Evolutionary conservation across 2,797 vertebrate genomes (phyloP).

Genomic region (Artibeus jamaicensis): DNA sequence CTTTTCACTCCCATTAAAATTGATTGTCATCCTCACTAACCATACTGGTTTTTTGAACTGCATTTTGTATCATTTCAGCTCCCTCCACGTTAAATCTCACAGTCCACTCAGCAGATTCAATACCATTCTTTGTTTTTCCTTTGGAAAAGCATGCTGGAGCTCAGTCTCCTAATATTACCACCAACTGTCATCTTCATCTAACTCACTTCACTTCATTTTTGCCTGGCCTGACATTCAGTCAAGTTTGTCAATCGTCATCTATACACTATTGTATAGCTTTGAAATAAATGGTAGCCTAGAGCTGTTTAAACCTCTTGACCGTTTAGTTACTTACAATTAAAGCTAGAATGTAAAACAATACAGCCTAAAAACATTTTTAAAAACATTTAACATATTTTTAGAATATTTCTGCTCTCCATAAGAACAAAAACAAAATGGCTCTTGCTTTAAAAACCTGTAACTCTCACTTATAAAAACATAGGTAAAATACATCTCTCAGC

Average conservation of each 20-base stretch:
- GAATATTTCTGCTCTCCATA: slow-evolving; percentile 12
- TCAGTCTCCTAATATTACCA: neutral
- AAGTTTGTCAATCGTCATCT: neutral
- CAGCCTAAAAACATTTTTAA: neutral
- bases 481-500: neutral
- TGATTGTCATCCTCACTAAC: neutral
- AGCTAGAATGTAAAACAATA: neutral
- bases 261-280: neutral
- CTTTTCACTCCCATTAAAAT: neutral
- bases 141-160: neutral
- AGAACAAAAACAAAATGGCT: slow-evolving; percentile 12
- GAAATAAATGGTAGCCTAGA: neutral
- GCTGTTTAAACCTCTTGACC: slow-evolving; percentile 12
- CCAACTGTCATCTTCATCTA: neutral
- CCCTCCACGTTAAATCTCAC: neutral
- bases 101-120: neutral
- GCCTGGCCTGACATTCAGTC: neutral
- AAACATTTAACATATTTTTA: slow-evolving; percentile 32
- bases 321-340: slow-evolving; percentile 11
- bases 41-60: neutral
- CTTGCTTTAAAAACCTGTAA: slow-evolving; percentile 25
- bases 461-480: neutral
- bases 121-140: neutral
- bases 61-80: neutral
- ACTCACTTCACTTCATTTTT: neutral